These are phyloP conservation scores for Arothron firmamentum DNA, from an alignment of 2,113 vertebrate species.

Conservation along the genomic window DNA sequence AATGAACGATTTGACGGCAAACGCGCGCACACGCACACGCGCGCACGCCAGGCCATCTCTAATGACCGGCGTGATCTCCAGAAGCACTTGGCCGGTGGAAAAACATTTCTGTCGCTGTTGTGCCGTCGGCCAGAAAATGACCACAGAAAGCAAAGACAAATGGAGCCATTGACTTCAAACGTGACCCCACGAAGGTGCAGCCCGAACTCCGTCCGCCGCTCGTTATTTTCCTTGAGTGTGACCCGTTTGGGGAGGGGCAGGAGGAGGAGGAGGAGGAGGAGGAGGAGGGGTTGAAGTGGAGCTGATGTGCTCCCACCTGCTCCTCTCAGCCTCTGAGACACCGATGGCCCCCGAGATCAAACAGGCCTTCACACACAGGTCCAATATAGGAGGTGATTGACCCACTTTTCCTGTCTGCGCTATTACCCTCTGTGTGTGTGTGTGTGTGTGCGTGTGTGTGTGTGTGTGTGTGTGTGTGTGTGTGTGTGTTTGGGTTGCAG, in stretches of 20 bases:
- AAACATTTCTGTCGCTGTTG: constrained; percentile 43
- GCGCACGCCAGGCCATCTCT: background rate
- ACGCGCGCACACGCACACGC: background rate
- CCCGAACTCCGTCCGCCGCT: constrained; percentile 48
- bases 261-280: background rate
- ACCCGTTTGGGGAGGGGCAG: too few relatives aligned
- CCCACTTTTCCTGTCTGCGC: constrained; percentile 62
- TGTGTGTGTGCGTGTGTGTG: constrained; percentile 1
- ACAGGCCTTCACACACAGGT: constrained; percentile 43
- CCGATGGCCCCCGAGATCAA: constrained; percentile 62
- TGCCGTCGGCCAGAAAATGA: constrained; percentile 45
- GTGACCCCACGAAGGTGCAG: constrained; percentile 51
- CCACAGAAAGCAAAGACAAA: constrained; percentile 54
- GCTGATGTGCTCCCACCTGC: constrained; percentile 56
- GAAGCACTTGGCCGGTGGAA: constrained; percentile 14
- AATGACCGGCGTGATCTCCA: background rate
- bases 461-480: constrained; percentile 17
- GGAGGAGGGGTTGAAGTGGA: constrained; percentile 6
- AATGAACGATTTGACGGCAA: background rate
- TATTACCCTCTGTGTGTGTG: constrained; percentile 50
- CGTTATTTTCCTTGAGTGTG: constrained; percentile 61
- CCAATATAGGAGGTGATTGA: constrained; percentile 58
- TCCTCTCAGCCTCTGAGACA: constrained; percentile 56
- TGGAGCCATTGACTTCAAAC: constrained; percentile 64
- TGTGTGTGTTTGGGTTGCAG: background rate